phyloP scores from a whole-genome alignment of 2,888 invertebrate species.

The Ctena decussata region DNA sequence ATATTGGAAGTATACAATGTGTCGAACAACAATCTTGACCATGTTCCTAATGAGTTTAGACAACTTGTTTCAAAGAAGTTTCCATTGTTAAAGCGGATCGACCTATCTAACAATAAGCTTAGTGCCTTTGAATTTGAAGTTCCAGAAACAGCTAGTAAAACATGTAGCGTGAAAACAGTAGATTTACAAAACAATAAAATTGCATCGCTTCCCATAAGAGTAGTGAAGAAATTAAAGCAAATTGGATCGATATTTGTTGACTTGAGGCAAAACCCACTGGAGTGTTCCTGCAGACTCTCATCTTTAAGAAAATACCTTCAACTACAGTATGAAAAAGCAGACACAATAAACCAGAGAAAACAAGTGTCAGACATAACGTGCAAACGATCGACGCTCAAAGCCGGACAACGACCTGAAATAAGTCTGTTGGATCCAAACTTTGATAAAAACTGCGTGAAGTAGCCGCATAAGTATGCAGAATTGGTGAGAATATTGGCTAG shows the following conservation, averaged over 20 bases:
- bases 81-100: conserved; percentile 48
- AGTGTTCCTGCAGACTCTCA: conserved; percentile 40
- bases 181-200: conserved; percentile 54
- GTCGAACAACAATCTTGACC: conserved; percentile 52
- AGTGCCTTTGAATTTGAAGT: conserved; percentile 53
- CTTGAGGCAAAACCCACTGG: conserved; percentile 54
- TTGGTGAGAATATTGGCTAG: too few relatives aligned
- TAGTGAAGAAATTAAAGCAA: conserved; percentile 26
- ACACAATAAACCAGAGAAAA: conserved; percentile 24
- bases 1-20: conserved; percentile 61
- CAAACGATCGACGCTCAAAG: not conserved
- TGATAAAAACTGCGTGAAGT: conserved; percentile 34
- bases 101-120: conserved; percentile 58
- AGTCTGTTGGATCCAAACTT: conserved; percentile 47
- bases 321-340: conserved; percentile 37
- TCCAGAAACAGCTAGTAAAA: conserved; percentile 19
- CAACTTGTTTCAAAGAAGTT: conserved; percentile 52
- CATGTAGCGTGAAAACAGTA: conserved; percentile 39
- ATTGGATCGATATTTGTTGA: conserved; percentile 53
- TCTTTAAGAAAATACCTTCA: conserved; percentile 48
- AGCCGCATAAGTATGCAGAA: too few relatives aligned
- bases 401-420: conserved; percentile 24
- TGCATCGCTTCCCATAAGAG: conserved; percentile 20
- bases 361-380: conserved; percentile 55
- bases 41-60: conserved; percentile 50